These are phyloP conservation scores for Holocentrus rufus DNA, from an alignment of 2,797 vertebrate genomes.

Conservation along the genomic window DNA sequence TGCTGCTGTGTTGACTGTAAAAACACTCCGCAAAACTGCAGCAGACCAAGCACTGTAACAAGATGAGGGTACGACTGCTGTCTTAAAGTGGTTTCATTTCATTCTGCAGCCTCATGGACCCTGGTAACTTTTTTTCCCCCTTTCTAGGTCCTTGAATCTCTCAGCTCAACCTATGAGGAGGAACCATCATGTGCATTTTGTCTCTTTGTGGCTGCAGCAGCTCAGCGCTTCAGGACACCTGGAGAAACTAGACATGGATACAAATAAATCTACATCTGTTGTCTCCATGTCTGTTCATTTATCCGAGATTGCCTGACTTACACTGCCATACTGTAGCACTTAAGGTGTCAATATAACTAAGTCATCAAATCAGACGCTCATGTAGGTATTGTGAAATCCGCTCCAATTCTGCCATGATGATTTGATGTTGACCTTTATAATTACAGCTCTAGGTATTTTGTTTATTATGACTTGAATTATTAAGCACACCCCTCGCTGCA, in stretches of 20 bases:
- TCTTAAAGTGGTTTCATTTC: neutral
- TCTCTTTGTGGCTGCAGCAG: neutral
- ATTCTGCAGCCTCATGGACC: neutral
- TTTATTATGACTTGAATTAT: conserved; percentile 58
- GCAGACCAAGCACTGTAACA: too few species aligned
- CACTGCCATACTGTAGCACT: conserved; percentile 36
- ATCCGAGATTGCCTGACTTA: neutral
- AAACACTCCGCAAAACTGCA: too few species aligned
- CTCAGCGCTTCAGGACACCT: neutral
- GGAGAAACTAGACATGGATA: neutral
- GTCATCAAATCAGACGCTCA: conserved; percentile 44
- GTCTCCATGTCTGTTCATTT: conserved; percentile 7
- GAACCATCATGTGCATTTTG: neutral
- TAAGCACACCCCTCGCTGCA: conserved; percentile 56
- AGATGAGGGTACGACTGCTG: neutral
- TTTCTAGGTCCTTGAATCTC: neutral
- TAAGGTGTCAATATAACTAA: conserved; percentile 26
- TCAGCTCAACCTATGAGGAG: too few species aligned
- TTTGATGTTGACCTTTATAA: conserved; percentile 60
- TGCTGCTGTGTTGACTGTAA: neutral
- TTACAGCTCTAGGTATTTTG: conserved; percentile 51
- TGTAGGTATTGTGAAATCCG: conserved; percentile 61
- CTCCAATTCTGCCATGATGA: conserved; percentile 46
- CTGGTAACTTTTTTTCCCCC: neutral
- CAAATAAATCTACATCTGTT: conserved; percentile 3